Evolutionary conservation across 2,797 vertebrate genomes (phyloP).

Genomic region (Parotocinclus haroldoi): DNA sequence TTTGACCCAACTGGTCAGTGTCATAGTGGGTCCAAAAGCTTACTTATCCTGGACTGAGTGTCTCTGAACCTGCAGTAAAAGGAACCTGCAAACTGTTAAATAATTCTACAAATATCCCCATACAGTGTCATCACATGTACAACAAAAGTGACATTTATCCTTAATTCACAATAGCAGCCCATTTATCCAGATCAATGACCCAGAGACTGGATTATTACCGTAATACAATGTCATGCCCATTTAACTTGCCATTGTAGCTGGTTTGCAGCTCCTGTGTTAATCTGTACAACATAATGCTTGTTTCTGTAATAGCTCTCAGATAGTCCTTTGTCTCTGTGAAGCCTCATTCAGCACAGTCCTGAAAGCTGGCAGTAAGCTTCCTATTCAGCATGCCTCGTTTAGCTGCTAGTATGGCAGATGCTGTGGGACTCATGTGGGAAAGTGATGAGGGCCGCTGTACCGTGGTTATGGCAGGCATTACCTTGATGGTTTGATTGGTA

Average conservation of each 20-base stretch:
- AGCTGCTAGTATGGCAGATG: constrained; percentile 23
- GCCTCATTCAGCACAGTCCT: constrained; percentile 9
- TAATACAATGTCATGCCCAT: constrained; percentile 24
- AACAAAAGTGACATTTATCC: constrained; percentile 6
- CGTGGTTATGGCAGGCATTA: constrained; percentile 44
- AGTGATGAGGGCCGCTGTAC: constrained; percentile 33
- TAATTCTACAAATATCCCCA: too few species aligned
- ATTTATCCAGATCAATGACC: constrained; percentile 31
- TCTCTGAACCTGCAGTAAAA: too few species aligned
- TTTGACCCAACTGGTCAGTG: too few species aligned
- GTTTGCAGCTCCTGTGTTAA: constrained; percentile 35
- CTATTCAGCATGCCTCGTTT: constrained; percentile 32
- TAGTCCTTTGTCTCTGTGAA: constrained; percentile 33
- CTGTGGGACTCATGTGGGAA: constrained; percentile 12
- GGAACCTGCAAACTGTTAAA: too few species aligned
- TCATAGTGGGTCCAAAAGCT: too few species aligned
- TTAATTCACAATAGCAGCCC: constrained; percentile 25
- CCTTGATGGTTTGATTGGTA: constrained; percentile 44
- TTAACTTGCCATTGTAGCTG: constrained; percentile 30
- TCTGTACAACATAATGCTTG: constrained; percentile 30
- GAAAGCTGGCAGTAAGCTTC: constrained; percentile 28
- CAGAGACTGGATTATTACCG: constrained; percentile 30
- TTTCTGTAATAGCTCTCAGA: constrained; percentile 44
- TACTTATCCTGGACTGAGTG: too few species aligned
- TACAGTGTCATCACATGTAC: neutral